These are phyloP conservation scores for Sceloporus tristichus DNA, from an alignment of 2,113 vertebrate genomes.

Conservation along the genomic window DNA sequence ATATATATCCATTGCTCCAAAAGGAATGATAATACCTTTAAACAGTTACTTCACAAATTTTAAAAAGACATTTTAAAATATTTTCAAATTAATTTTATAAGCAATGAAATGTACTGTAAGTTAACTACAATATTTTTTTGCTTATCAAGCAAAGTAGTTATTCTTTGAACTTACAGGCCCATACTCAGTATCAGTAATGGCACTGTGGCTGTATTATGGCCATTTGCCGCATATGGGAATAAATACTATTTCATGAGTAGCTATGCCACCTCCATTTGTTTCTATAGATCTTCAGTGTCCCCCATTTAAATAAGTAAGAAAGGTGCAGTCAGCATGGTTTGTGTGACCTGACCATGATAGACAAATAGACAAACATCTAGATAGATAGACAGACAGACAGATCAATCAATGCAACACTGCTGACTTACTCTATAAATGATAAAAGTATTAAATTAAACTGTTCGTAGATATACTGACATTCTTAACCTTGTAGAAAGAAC, in stretches of 20 bases:
- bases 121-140: constrained; percentile 53
- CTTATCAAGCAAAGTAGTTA: constrained; percentile 48
- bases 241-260: not conserved
- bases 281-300: not conserved
- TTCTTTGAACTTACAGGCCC: constrained; percentile 46
- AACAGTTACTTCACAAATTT: constrained; percentile 57
- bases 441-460: constrained; percentile 37
- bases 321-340: not conserved
- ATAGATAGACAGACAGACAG: too few relatives aligned
- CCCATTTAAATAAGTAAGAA: not conserved
- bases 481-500: too few relatives aligned
- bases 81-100: constrained; percentile 60
- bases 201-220: not conserved
- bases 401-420: not conserved
- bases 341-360: not conserved
- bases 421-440: not conserved
- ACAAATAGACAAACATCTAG: too few relatives aligned
- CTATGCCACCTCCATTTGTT: not conserved
- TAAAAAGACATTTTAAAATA: constrained; percentile 54
- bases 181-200: not conserved
- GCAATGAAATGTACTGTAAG: constrained; percentile 49
- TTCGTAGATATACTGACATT: too few relatives aligned
- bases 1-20: constrained; percentile 62
- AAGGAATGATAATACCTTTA: constrained; percentile 59
- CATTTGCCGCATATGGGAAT: fast-evolving